Base-by-base conservation (phyloP, 1,140 invertebrate genomes). In the Platorchestia sp. region DNA sequence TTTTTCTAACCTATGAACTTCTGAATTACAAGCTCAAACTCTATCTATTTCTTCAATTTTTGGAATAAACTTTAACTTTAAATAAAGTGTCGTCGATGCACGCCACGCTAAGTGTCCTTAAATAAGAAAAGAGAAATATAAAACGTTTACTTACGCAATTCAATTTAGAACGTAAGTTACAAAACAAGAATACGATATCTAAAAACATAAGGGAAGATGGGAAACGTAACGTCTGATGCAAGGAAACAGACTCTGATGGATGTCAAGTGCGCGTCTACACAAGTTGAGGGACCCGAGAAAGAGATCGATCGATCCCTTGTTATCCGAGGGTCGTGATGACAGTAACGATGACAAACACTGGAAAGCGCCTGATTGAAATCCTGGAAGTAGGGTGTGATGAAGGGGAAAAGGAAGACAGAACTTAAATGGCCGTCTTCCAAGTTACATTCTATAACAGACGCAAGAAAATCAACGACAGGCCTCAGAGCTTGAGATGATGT, bases 311-410 rank as follows among this genome's bases (percentile, higher is more conserved):
- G 91, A 93, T 93, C 91, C 91, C 91, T 93, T 93, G 91, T 93
- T 93, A 93, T 45, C 91, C 91, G 91, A 93, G 91, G 91, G 91
- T 93, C 91, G 43, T 47, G 91, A 93, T 93, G 91, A 93, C 91
- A 47, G 91, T 93, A 93, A 93, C 91, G 91, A 93, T 93, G 91
- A 93, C 91, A 93, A 93, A 93, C 91, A 93, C 91, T 93, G 43
- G 91, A 44, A 93, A 93, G 91, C 91, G 91, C 91, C 45, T 93
- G 91, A 93, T 93, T 93, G 91, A 93, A 93, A 93, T 93, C 43
- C 41, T 44, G 40, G 43, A 44, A 44, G 22, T 93, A 93, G 91
- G 91, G 91, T 93, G 91, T 93, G 91, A 93, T 93, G 43, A 93
- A 93, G 91, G 91, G 91, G 45, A 47, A 93, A 93, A 40, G 45